Percentiles rank a stretch among this genome's conserved stretches.
phyloP scores from a whole-genome alignment of 2,113 vertebrate genomes.

The Petrocephalus zakoni region DNA sequence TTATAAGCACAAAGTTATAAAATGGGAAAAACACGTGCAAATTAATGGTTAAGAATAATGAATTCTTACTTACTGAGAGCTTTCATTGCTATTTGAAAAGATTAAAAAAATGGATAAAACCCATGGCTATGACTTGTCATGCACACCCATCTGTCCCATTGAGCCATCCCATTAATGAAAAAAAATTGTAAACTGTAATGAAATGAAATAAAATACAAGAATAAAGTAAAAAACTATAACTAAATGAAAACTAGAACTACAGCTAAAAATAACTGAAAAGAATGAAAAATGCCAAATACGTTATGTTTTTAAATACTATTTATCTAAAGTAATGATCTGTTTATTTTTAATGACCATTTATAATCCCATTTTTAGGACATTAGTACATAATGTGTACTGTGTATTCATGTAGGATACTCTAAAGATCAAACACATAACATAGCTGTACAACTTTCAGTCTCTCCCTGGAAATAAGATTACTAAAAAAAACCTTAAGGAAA shows the following conservation, averaged over 20 bases:
- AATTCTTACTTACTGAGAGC: too few species aligned
- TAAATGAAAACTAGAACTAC: not conserved
- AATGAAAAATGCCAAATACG: not conserved
- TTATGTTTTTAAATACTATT: not conserved
- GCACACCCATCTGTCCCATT: too few species aligned
- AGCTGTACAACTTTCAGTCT: not conserved
- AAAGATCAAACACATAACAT: not conserved
- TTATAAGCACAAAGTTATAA: too few species aligned
- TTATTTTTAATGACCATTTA: not conserved
- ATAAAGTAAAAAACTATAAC: not conserved
- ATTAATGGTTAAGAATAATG: too few species aligned
- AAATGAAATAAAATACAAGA: not conserved
- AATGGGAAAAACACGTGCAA: too few species aligned
- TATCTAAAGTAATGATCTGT: not conserved
- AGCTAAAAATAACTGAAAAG: not conserved
- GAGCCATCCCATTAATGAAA: not conserved
- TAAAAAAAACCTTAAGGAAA: not conserved
- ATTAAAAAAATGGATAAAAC: too few species aligned
- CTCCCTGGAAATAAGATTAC: not conserved
- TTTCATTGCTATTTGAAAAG: too few species aligned
- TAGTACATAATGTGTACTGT: not conserved
- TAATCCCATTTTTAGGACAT: not conserved
- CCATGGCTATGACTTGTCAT: too few species aligned
- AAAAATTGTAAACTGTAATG: not conserved
- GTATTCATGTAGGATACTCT: not conserved